Base-by-base conservation (phyloP, 2,113 vertebrate species). In the Bagarius yarrelli region DNA sequence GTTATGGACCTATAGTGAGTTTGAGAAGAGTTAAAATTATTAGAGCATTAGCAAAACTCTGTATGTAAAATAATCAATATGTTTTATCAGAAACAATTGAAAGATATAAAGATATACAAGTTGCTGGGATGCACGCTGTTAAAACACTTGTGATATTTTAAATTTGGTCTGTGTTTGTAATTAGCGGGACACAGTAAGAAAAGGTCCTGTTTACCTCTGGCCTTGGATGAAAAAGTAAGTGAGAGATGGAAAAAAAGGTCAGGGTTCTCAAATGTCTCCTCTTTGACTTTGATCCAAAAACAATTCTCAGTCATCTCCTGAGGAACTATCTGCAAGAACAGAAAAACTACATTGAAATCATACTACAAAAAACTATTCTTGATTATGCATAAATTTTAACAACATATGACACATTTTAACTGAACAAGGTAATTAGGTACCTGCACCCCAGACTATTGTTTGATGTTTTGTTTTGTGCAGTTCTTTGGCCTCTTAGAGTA, bases 251-350 rank as follows among this genome's bases (percentile, higher is more conserved):
- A 92, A 91, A 99, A 95, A 53, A 99, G 93, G 91, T 98, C 96
- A 2, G 94, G 91, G 88, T 92, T 93, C 91, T 99, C 98, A 89
- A 96, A 98, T 88, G 95, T 96, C 36, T 95, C 95, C 90, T 99
- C 98, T 86, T 95, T 96, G 87, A 95, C 95, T 93, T 97, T 99
- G 88, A 99, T 92, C 98, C 98, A 99, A 91, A 99, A 95, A 90
- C 97, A 98, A 90, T 94, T 96, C 89, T 99, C 95, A 83, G 94
- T 91, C 93, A 99, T 95, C 89, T 99, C 96, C 89, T 92, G 95
- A 84, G 97, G 96, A 74, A 97, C 95, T 84, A 99, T 92, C 98
- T 99, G 93, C 90, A 94, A 95, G 56, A 85, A 92, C 93, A 94
- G 71, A 81, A 89, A 85, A 88, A 61, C 11, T 84, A 85, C 27